Evolutionary conservation across 2,797 vertebrate genomes (phyloP).

Genomic region (Phaenicophaeus curvirostris): DNA sequence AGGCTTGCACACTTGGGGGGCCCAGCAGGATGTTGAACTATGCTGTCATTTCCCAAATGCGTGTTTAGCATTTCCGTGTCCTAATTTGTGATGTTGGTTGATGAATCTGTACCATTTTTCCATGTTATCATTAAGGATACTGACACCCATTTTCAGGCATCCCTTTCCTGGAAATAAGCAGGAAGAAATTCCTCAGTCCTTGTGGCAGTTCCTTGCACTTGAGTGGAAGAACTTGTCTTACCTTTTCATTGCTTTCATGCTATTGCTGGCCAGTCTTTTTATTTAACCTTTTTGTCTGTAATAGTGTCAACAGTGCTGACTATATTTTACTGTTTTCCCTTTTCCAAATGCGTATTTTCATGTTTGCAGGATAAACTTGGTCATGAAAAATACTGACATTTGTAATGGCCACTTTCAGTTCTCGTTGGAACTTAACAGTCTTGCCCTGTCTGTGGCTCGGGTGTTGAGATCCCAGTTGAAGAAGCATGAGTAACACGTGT

Average conservation of each 20-base stretch:
- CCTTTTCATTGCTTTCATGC: not conserved
- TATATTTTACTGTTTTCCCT: not conserved
- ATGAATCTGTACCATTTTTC: not conserved
- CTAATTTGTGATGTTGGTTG: not conserved
- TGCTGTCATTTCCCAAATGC: not conserved
- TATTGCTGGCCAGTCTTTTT: not conserved
- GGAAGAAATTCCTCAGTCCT: not conserved
- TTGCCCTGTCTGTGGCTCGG: not conserved
- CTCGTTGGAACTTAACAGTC: not conserved
- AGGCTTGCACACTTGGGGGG: not conserved
- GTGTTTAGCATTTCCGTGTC: not conserved
- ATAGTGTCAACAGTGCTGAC: not conserved
- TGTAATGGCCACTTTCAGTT: not conserved
- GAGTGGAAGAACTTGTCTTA: not conserved
- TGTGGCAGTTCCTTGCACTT: not conserved
- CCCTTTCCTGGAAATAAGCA: not conserved
- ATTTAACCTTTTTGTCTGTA: not conserved
- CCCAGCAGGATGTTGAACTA: not conserved
- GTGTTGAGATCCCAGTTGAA: not conserved
- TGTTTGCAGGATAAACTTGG: not conserved
- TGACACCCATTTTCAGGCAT: not conserved
- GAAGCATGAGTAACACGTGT: not conserved
- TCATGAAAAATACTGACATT: not conserved
- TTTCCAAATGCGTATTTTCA: not conserved
- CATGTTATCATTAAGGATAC: not conserved